A percentile compares a stretch with the other conserved stretches of the same genome.
Evolutionary conservation across 1,140 invertebrate species (phyloP).

Genomic region (Paracyclopina nana): DNA sequence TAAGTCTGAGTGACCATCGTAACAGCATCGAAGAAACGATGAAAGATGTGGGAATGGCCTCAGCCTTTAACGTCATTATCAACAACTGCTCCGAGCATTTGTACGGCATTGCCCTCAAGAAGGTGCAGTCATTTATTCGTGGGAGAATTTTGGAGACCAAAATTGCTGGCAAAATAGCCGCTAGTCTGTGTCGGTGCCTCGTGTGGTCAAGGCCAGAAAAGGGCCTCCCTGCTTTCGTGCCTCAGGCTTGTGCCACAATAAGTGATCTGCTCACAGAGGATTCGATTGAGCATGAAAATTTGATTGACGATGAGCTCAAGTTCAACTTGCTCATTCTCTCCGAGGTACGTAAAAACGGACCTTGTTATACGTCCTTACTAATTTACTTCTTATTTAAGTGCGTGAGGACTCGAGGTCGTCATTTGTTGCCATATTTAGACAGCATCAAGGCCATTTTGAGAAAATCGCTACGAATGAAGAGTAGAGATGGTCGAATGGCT

Average conservation of each 20-base stretch:
- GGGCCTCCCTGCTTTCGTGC: constrained; percentile 47
- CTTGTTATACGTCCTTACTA: constrained; percentile 16
- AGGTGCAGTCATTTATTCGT: constrained; percentile 48
- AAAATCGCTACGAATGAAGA: constrained; percentile 38
- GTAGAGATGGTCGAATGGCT: constrained; percentile 36
- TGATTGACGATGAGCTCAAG: constrained; percentile 54
- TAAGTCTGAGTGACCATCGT: no score
- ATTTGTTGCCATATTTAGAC: constrained; percentile 39
- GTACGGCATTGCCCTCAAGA: constrained; percentile 43
- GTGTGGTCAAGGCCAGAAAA: constrained; percentile 39
- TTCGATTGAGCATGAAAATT: constrained; percentile 42
- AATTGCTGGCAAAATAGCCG: constrained; percentile 54
- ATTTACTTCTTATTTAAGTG: constrained; percentile 24
- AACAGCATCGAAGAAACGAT: constrained; percentile 37
- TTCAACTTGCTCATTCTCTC: constrained; percentile 55
- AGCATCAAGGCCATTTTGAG: constrained; percentile 38
- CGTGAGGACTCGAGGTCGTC: constrained; percentile 37
- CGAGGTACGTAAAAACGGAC: constrained; percentile 30
- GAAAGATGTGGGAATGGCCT: constrained; percentile 43
- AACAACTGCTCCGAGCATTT: constrained; percentile 40
- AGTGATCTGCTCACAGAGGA: constrained; percentile 28
- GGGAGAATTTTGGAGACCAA: constrained; percentile 53
- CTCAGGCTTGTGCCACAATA: constrained; percentile 41
- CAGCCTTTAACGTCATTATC: constrained; percentile 41
- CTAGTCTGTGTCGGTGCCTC: constrained; percentile 44